Evolutionary conservation across 1,140 invertebrate genomes (phyloP), one percentile per base, ranked within the genome.

Genomic region (Varroa destructor): DNA sequence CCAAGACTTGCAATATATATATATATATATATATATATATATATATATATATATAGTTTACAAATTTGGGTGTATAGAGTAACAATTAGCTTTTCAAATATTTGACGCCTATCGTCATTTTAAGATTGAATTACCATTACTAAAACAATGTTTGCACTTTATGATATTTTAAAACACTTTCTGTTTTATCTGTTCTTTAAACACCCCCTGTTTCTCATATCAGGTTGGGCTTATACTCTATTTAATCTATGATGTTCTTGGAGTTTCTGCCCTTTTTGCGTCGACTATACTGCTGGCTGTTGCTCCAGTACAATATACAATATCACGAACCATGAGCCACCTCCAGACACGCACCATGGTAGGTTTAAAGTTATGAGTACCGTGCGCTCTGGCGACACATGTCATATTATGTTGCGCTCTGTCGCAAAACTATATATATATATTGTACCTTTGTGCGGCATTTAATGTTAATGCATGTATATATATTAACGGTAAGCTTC

Each of bases 281-380:
- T 84, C 70, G 82, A 83, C n/a, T 87, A 86, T 73, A 84, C 36
- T 88, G 55, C 73, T 86, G 1, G 79, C 85, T 36, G 85, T 89
- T 78, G 87, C 85, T 10, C 87, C 87, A 0, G 77, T 88, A 73
- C 87, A 89, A 78, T 86, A 88, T 76, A 77, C 84, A 46, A 84
- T 88, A 56, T 87, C 87, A 0, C 87, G 86, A 75, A 84, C 82
- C 72, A 87, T 89, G 82, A 0, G 80, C 81, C 12, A 88, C 88
- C 76, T 85, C 85, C 2, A 86, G 86, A 40, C 61, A 77, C 79
- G 79, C 54, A 84, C 87, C 51, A 82, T 87, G 75, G 87, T 87
- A 81, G 80, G 82, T 79, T 25, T 14, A 10, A 37, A n/a, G 6
- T 54, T 37, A 61, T 43, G 12, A 58, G 40, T 58, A 12, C 40